phyloP scores from a whole-genome alignment of 1,140 invertebrate species.

The Aphelenchoides fujianensis region DNA sequence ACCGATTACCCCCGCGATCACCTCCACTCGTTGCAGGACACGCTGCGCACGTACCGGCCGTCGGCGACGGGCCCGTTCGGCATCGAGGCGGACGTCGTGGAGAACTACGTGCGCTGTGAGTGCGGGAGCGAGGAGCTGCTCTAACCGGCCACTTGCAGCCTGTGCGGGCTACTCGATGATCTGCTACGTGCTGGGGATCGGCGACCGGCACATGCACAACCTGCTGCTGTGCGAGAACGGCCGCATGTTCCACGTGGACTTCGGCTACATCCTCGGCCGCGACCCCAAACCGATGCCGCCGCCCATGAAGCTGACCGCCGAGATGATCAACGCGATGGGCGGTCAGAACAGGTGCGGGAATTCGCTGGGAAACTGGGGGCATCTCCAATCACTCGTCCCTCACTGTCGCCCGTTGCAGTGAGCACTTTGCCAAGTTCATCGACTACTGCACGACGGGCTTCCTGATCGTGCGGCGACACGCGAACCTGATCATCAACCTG shows the following conservation, averaged over 20 bases:
- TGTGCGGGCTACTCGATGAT: conserved; percentile 98
- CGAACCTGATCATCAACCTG: conserved; percentile 92
- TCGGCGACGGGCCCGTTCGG: conserved; percentile 82
- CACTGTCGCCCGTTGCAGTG: too few species aligned
- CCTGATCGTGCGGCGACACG: conserved; percentile 85
- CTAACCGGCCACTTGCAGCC: too few species aligned
- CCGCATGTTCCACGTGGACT: conserved; percentile 96
- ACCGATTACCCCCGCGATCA: too few species aligned
- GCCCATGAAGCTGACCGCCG: conserved; percentile 95
- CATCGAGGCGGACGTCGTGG: conserved; percentile 88
- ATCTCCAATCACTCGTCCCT: neutral
- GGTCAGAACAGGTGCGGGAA: conserved; percentile 73
- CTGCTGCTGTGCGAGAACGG: conserved; percentile 71
- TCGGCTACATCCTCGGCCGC: conserved; percentile 94
- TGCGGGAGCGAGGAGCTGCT: too few species aligned
- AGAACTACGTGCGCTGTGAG: conserved; percentile 87
- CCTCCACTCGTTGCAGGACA: conserved; percentile 48
- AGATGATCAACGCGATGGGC: conserved; percentile 99
- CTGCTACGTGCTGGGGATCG: conserved; percentile 92
- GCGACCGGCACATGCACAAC: conserved; percentile 96
- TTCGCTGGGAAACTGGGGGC: neutral
- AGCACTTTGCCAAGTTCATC: conserved; percentile 88
- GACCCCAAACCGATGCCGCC: conserved; percentile 97
- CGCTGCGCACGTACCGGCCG: conserved; percentile 83
- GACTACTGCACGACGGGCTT: conserved; percentile 95